Evolutionary conservation across 2,797 vertebrate species (phyloP), one percentile per base, ranked within the genome.

Genomic region (Hippoglossus hippoglossus): DNA sequence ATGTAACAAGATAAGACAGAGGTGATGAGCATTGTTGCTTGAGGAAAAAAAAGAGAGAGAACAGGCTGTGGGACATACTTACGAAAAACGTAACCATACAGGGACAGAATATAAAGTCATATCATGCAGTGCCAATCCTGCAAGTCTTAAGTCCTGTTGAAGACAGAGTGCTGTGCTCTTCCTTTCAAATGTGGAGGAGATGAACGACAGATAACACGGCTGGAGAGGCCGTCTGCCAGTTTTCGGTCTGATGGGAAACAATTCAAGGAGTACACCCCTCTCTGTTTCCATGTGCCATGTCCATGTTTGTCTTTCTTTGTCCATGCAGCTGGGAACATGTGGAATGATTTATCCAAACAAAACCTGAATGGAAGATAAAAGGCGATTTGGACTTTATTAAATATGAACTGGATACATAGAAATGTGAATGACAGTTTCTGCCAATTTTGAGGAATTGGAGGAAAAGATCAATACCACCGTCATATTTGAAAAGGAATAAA

Each of bases 1-100:
- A 69, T 73, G 34, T 74, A 18, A 81, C 18, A 7, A 16, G 58
- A 88, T 66, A 39, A 77, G 67, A 71, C 67, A 28, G 53, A 51
- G 55, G 24, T 34, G 21, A 63, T 55, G 63, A 25, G 25, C 28
- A 25, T 31, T 59, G 49, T 53, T 61, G 24, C 73, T 50, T 41
- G 11, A 50, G 25, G 53, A 31, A 21, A 49, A 39, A 39, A 67
- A 59, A 26, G 41, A 63, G 26, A 28, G 8, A 47, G 22, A 57
- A 55, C 12, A 24, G n/a, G 6, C 54, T 28, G 51, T n/a, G 11
- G 41, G 15, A 51, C 47, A 31, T 44, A 19, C 5, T 55, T 55
- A 65, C 19, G 18, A 24, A 60, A 46, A 8, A 18, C 1, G 0
- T 46, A 19, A 39, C 11, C 12, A 12, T 39, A 39, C 11, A 36